phyloP scores from a whole-genome alignment of 2,113 vertebrate genomes.

The Formicarius rufipectus region DNA sequence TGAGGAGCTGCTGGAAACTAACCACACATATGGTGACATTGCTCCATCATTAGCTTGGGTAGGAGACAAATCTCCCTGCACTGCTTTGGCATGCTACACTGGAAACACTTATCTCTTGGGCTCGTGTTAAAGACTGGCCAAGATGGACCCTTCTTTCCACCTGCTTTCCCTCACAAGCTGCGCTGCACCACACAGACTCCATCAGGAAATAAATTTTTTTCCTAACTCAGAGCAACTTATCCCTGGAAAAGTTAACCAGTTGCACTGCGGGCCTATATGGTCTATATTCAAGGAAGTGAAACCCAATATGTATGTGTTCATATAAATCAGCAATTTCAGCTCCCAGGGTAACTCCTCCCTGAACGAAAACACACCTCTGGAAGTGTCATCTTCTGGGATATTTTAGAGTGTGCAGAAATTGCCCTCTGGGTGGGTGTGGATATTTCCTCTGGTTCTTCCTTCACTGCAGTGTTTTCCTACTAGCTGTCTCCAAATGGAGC shows the following conservation, averaged over 20 bases:
- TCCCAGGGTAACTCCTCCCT: background rate
- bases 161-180: conserved; percentile 34
- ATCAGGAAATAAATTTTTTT: conserved; percentile 10
- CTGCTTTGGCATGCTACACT: conserved; percentile 26
- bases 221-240: background rate
- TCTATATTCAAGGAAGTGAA: background rate
- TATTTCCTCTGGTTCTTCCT: background rate
- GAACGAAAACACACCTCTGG: background rate
- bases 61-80: conserved; percentile 48
- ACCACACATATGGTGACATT: conserved; percentile 67
- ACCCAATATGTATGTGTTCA: accelerated
- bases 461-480: background rate
- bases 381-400: background rate
- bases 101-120: conserved; percentile 55
- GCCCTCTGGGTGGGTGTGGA: background rate
- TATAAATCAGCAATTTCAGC: background rate
- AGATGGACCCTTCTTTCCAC: conserved; percentile 31
- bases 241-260: background rate
- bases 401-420: background rate
- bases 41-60: conserved; percentile 61
- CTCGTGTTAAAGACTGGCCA: background rate
- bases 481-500: background rate
- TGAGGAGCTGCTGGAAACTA: conserved; percentile 64
- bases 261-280: background rate
- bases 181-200: conserved; percentile 26